A percentile compares a stretch with the other conserved stretches of the same genome.
Evolutionary conservation across 2,113 vertebrate genomes (phyloP).

Genomic region (Dipodomys merriami): DNA sequence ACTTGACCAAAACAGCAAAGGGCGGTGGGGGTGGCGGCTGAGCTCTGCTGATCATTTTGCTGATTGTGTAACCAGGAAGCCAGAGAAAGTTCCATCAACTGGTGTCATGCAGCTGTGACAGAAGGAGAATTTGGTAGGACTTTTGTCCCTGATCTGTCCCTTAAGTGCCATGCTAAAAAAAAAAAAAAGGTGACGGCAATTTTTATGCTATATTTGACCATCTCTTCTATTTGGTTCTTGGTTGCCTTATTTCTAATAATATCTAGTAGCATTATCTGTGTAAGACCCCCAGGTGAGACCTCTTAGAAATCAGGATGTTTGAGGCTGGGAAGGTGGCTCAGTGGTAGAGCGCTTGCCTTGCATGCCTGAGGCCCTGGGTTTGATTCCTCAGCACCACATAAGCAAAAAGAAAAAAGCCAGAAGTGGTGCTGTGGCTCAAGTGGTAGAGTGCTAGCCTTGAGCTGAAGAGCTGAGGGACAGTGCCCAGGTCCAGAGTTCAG

Average conservation of each 20-base stretch:
- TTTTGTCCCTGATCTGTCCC: background rate
- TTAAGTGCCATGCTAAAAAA: background rate
- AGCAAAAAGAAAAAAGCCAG: no score
- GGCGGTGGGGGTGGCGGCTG: background rate
- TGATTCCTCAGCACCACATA: no score
- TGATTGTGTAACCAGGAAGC: background rate
- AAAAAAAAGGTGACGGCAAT: background rate
- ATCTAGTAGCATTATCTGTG: background rate
- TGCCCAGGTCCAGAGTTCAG: no score
- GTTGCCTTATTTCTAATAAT: background rate
- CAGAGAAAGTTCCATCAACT: slow-evolving; percentile 47
- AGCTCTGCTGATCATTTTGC: slow-evolving; percentile 61
- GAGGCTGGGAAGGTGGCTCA: no score
- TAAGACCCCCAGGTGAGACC: background rate
- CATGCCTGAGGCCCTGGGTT: no score
- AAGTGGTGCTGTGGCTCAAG: no score
- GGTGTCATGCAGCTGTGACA: rapidly evolving
- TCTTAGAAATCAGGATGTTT: slow-evolving; percentile 14
- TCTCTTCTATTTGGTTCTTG: background rate
- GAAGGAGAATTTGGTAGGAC: background rate
- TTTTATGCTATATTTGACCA: background rate
- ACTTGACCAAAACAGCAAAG: slow-evolving; percentile 67
- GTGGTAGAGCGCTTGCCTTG: no score
- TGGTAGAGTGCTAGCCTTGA: no score
- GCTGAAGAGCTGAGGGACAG: no score